Percentiles rank a stretch among this genome's conserved stretches.
Conservation (phyloP, 2,113 vertebrate species). For the Anarhynchus alexandrinus region DNA sequence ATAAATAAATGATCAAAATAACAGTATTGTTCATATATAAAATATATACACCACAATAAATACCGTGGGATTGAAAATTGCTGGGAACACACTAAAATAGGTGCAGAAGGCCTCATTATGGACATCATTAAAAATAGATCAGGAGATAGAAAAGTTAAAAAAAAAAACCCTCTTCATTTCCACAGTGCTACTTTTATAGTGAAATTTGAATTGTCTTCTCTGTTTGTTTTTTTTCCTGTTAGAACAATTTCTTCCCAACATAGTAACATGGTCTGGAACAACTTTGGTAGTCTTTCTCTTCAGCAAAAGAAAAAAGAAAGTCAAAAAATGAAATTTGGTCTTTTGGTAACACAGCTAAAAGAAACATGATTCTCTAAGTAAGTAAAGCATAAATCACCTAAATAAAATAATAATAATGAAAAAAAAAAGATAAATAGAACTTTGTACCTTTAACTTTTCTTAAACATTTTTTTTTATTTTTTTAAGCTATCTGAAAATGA, state of each 20-base stretch:
- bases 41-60: background rate
- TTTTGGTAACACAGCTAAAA: background rate
- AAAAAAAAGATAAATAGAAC: accelerated
- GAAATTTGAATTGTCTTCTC: background rate
- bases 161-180: background rate
- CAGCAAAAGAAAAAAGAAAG: background rate
- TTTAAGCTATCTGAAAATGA: background rate
- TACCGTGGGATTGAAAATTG: background rate
- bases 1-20: constrained; percentile 75
- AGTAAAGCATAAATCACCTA: background rate
- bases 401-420: background rate
- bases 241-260: background rate
- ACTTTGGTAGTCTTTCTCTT: background rate
- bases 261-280: background rate
- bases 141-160: background rate
- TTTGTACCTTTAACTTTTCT: background rate
- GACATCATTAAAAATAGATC: constrained; percentile 19
- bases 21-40: constrained; percentile 49
- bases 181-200: background rate
- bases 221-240: background rate
- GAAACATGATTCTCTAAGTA: background rate
- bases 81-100: background rate
- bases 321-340: accelerated
- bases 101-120: constrained; percentile 1
- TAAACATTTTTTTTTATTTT: background rate